Percentiles rank a stretch among this genome's conserved stretches.
Evolutionary conservation across 2,113 vertebrate genomes (phyloP).

Genomic region (Callorhinus ursinus): DNA sequence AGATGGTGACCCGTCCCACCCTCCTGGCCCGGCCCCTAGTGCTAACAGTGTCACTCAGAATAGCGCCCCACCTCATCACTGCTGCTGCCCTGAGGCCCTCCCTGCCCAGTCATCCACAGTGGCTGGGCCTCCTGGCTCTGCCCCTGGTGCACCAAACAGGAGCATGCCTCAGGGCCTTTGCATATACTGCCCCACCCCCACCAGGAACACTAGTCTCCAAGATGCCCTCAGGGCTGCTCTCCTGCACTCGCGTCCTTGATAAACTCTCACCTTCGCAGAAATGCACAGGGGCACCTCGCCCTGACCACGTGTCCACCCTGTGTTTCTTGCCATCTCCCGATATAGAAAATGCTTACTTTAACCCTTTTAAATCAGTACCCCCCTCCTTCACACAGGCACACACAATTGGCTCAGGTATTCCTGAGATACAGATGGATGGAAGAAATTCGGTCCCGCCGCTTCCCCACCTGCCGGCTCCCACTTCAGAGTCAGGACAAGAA

Average conservation of each 20-base stretch:
- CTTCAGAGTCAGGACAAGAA: background rate
- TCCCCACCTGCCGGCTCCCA: background rate
- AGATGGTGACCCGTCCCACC: background rate
- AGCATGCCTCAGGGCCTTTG: background rate
- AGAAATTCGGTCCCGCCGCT: background rate
- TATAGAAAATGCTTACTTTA: background rate
- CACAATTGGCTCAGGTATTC: background rate
- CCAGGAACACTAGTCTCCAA: background rate
- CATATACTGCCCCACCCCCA: background rate
- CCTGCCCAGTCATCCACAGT: rapidly evolving
- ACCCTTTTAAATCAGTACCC: background rate
- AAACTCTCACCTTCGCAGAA: background rate
- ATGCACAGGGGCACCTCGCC: background rate
- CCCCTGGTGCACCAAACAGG: background rate
- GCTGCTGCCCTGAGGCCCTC: background rate
- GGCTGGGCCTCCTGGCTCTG: background rate
- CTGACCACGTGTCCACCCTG: background rate
- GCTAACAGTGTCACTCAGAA: background rate
- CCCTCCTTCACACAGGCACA: background rate
- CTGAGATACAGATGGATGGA: background rate
- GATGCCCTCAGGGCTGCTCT: background rate
- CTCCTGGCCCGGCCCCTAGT: background rate
- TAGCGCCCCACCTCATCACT: background rate
- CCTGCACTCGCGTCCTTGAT: background rate
- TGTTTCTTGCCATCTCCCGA: background rate